Conservation (phyloP, 2,797 vertebrate species). For the Gadopsis bispinosus region DNA sequence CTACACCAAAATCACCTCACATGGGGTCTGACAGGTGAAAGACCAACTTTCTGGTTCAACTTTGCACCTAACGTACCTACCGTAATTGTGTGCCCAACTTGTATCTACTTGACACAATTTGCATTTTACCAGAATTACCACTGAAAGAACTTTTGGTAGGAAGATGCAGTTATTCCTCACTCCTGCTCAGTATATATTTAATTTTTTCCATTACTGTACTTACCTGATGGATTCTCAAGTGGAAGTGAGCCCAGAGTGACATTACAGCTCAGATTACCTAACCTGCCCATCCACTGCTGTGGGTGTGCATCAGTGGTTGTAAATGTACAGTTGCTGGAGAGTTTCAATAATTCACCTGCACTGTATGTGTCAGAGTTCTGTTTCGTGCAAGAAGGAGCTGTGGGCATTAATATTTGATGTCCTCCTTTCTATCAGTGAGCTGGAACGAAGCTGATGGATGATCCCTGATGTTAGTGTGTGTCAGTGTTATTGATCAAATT, state of each 20-base stretch:
- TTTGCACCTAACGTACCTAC: neutral
- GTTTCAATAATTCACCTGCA: constrained; percentile 73
- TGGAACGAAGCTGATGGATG: constrained; percentile 64
- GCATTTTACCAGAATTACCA: neutral
- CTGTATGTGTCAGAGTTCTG: constrained; percentile 60
- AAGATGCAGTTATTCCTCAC: constrained; percentile 2
- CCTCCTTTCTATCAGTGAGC: constrained; percentile 60
- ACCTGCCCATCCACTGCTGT: constrained; percentile 21
- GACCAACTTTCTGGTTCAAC: neutral
- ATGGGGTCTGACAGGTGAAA: neutral
- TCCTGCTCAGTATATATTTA: neutral
- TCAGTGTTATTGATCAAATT: constrained; percentile 70
- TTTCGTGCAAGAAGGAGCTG: constrained; percentile 39
- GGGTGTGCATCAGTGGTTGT: constrained; percentile 41
- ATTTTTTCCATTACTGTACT: neutral
- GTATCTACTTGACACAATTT: no score
- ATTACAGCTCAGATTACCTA: constrained; percentile 27
- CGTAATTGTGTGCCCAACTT: no score
- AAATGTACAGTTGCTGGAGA: constrained; percentile 54
- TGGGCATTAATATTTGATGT: constrained; percentile 76
- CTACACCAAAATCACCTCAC: neutral
- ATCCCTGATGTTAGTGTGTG: constrained; percentile 54
- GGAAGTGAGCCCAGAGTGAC: neutral
- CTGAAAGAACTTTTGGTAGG: neutral
- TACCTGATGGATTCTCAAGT: constrained; percentile 16